Evolutionary conservation across 2,888 invertebrate species (phyloP).

Genomic region (Periphyllus acericola): DNA sequence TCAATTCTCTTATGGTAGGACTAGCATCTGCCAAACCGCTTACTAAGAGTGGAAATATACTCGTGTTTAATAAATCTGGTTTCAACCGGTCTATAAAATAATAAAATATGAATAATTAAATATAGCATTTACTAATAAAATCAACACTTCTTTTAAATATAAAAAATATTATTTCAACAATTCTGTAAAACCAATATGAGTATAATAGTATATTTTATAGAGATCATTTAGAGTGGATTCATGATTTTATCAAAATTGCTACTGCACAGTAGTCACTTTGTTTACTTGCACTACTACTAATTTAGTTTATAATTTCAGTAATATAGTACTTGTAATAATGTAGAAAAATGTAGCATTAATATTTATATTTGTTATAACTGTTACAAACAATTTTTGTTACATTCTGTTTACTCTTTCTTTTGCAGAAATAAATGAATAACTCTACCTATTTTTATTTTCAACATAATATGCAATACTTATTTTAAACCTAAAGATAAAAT

Average conservation of each 20-base stretch:
- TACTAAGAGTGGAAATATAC: conserved; percentile 91
- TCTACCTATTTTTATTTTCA: background rate
- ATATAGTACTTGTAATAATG: background rate
- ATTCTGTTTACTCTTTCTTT: no score
- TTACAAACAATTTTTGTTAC: no score
- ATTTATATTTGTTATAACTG: no score
- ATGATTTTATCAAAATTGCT: no score
- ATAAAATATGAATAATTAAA: background rate
- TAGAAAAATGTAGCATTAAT: background rate
- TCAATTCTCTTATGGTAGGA: conserved; percentile 95
- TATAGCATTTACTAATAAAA: no score
- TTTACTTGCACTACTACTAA: background rate
- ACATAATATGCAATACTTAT: background rate
- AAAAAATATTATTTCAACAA: no score
- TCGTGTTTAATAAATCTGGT: conserved; percentile 82
- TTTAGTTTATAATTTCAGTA: background rate
- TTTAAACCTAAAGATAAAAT: background rate
- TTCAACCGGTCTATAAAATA: conserved; percentile 70
- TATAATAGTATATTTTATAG: no score
- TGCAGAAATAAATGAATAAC: no score
- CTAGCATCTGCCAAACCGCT: conserved; percentile 98
- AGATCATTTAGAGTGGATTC: no score
- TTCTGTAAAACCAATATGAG: no score
- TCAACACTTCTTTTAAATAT: no score
- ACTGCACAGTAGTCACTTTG: background rate